A percentile compares a stretch with the other conserved stretches of the same genome.
Conservation (phyloP, 2,797 vertebrate species). For the Syngnathus rostellatus region DNA sequence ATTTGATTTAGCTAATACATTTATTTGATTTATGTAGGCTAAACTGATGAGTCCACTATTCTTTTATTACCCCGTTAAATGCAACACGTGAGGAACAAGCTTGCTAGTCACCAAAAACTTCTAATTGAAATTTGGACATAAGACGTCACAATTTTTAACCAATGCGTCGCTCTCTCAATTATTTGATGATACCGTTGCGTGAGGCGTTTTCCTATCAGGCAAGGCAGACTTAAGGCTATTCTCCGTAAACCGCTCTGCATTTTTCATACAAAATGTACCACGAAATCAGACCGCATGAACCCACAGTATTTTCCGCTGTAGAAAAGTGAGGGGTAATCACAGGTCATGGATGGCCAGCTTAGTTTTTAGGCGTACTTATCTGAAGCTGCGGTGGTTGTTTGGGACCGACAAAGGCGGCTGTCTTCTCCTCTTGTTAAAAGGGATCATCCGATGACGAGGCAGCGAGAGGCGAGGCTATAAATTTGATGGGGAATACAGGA, state of each 20-base stretch:
- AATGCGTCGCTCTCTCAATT: too few relatives aligned
- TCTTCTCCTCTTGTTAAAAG: conserved; percentile 24
- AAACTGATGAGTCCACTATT: too few relatives aligned
- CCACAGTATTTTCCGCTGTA: neutral
- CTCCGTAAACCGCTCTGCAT: neutral
- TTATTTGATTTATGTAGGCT: too few relatives aligned
- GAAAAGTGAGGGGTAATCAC: neutral
- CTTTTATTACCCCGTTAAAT: too few relatives aligned
- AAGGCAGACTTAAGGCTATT: too few relatives aligned
- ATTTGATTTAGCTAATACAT: too few relatives aligned
- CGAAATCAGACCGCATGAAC: neutral
- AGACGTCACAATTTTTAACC: too few relatives aligned
- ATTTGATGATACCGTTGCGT: too few relatives aligned
- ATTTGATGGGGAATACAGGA: conserved; percentile 24
- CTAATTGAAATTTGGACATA: too few relatives aligned
- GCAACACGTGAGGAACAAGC: too few relatives aligned
- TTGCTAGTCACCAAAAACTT: too few relatives aligned
- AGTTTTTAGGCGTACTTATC: conserved; percentile 1
- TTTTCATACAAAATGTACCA: neutral
- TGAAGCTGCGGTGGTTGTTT: conserved; percentile 12
- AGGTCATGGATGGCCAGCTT: neutral
- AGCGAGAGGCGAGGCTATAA: conserved; percentile 15
- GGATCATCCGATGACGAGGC: conserved; percentile 28
- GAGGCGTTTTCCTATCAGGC: too few relatives aligned
- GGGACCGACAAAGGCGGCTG: conserved; percentile 25